Evolutionary conservation across 2,797 vertebrate genomes (phyloP), one percentile per base, ranked within the genome.

Genomic region (Eptatretus atami): DNA sequence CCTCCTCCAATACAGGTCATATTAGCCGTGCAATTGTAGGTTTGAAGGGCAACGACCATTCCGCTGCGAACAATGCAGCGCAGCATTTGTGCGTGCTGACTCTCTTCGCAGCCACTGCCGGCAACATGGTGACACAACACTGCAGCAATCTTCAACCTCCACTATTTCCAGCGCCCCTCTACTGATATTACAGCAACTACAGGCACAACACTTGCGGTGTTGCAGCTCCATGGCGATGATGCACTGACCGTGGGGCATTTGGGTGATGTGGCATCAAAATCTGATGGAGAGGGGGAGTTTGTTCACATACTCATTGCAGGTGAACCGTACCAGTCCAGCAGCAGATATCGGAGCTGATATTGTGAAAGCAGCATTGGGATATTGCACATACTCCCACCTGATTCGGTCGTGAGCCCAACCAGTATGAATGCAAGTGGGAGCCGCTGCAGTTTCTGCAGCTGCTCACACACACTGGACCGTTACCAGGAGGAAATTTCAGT

Each of bases 51-150:
- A 11, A 53, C 82, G 81, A 10, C 80, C 81, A 0, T 96, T 86
- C 65, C 77, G 76, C 68, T 96, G 92, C 0, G 80, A 88, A 65
- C 68, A 75, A 0, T 98, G 92, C 2, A 76, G 81, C 0, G 88
- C 88, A 0, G 83, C 85, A 0, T 98, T 98, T 52, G 92, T 98
- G 31, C 71, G 92, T 31, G 90, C 87, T 66, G 92, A 96, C 67
- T 94, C 90, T 0, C 78, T 98, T 15, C 78, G 90, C 64, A 95
- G 88, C 71, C 92, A 98, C 72, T 81, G 77, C 68, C 80, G 86
- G 70, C 92, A 98, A 64, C 90, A 98, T 70, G 72, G 75, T 11
- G 79, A 79, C 64, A 69, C 64, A 15, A 55, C 75, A 60, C 64
- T 73, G 31, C 19, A 31, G 2, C 77, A 75, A 68, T 44, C 31